Evolutionary conservation across 2,797 vertebrate species (phyloP), one percentile per base, ranked within the genome.

Genomic region (Eleutherodactylus coqui): DNA sequence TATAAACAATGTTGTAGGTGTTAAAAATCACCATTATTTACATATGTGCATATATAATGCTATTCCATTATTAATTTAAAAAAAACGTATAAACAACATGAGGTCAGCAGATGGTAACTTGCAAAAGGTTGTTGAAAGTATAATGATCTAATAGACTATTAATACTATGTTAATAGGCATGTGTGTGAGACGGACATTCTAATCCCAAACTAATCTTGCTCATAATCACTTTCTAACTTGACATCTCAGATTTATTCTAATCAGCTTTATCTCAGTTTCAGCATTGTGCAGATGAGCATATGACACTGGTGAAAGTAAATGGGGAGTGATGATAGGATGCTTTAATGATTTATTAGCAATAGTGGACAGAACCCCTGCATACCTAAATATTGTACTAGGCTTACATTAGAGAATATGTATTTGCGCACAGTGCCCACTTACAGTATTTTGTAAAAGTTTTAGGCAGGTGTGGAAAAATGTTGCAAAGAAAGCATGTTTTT

Each of bases 151-250:
- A 47, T 73, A 16, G 70, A 16, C 41, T 73, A 41, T 45, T 51
- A 51, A 51, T 51, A 51, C 73, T 21, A 14, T 76, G 47, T 51
- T 75, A 75, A 17, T 75, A 14, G 43, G 43, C 7, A 51, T 24
- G 47, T 1, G 24, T 36, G 47, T 34, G 29, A 51, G 9, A 2
- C 32, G 13, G 16, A 34, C 32, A 36, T 34, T 53, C 19, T 76
- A 76, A 76, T 76, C 75, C 75, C 34, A 29, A 2, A 19, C 13
- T 76, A 76, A 76, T 76, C 75, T 76, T 53, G 29, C 36, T 53
- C 24, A 36, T 76, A 53, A 53, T 53, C 75, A 76, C 47, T 53
- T 76, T 34, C 47, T 76, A 76, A 27, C 16, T 8, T 53, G 16
- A 19, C 43, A 9, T 29, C 73, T 75, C 4, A 5, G 45, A 51